A percentile compares a stretch with the other conserved stretches of the same genome.
Evolutionary conservation across 1,140 invertebrate genomes (phyloP).

Genomic region (Aphaenogaster rudis): DNA sequence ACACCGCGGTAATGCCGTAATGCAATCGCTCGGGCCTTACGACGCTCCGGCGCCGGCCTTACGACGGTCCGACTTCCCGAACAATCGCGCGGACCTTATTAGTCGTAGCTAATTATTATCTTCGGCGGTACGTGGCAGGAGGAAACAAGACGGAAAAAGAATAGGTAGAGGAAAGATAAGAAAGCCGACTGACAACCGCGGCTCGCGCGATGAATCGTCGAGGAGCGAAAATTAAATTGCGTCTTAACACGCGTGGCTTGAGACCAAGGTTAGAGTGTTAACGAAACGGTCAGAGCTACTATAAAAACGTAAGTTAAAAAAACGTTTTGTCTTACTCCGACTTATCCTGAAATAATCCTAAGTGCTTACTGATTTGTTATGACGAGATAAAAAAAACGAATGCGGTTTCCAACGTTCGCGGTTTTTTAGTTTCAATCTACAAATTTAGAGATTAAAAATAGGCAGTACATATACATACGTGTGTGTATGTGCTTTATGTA

Average conservation of each 20-base stretch:
- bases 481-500: no score
- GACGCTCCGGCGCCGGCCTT: not conserved
- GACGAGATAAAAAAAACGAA: not conserved
- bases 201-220: not conserved
- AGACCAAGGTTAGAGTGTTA: constrained; percentile 8
- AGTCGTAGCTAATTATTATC: constrained; percentile 66
- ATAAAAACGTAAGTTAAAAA: not conserved
- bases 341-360: not conserved
- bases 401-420: not conserved
- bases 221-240: constrained; percentile 18
- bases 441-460: no score
- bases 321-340: not conserved
- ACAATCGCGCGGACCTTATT: constrained; percentile 51
- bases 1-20: constrained; percentile 41
- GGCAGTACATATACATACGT: no score
- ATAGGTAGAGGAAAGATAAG: not conserved
- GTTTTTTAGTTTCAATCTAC: not conserved
- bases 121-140: constrained; percentile 23
- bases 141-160: constrained; percentile 14
- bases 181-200: constrained; percentile 3
- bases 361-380: not conserved
- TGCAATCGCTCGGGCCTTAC: constrained; percentile 26
- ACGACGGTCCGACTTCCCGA: constrained; percentile 48
- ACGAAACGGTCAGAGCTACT: not conserved
- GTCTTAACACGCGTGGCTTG: not conserved